Evolutionary conservation across 1,140 invertebrate genomes (phyloP), one percentile per base, ranked within the genome.

Genomic region (Drosophila asahinai): DNA sequence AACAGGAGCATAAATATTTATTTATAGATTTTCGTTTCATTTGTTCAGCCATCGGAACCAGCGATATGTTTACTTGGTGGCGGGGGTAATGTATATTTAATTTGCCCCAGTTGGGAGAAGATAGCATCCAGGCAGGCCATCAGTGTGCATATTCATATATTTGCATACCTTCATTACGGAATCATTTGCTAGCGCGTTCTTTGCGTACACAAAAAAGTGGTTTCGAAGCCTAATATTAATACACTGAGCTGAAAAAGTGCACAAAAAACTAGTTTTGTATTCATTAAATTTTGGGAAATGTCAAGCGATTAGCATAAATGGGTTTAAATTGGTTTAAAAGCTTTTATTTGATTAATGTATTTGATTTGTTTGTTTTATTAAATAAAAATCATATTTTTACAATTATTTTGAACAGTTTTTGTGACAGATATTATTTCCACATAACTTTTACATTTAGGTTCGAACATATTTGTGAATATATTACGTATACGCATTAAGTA

Each of bases 31-130:
- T 68, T 71, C 66, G 67, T 54, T 71, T 68, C 65, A 66, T 71
- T 71, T 73, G 54, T 60, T 73, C 40, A 73, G 47, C 30, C 70
- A 73, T 73, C 38, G 67, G 38, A 30, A n/a, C 33, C 54, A 72
- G 38, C 38, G 54, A 38, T 73, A 52, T 55, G 67, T 57, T 71
- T 67, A 64, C 64, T 47, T 48, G 64, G 64, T 30, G 59, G 63
- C 22, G 49, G 63, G 67, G 36, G 30, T 71, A 71, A 71, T 71
- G 67, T 71, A 68, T 71, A 71, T 71, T 71, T 71, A 71, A 71
- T 71, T 71, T 71, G 63, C 68, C 67, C 67, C 63, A 68, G 67
- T 47, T 68, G 67, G 63, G 7, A 38, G 38, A 70, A 45, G 66
- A 70, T 66, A 52, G 47, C 38, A 55, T 43, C 67, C 52, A 55